Evolutionary conservation across 2,888 invertebrate genomes (phyloP).

Genomic region (Melolontha melolontha): DNA sequence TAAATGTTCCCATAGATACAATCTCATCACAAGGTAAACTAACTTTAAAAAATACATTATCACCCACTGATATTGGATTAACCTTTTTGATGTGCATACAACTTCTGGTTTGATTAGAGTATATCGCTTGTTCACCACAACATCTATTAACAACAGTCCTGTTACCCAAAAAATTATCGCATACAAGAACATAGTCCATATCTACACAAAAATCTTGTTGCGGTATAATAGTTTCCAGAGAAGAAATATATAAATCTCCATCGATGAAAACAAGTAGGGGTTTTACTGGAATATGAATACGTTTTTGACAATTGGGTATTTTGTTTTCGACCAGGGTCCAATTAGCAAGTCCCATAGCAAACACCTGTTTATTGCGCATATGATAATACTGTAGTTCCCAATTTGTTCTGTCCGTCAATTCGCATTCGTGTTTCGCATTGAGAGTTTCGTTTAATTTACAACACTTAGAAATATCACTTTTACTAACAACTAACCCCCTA

Average conservation of each 20-base stretch:
- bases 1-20: conserved; percentile 7
- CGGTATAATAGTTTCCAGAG: background rate
- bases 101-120: conserved; percentile 19
- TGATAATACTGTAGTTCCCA: conserved; percentile 10
- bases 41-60: conserved; percentile 14
- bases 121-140: conserved; percentile 30
- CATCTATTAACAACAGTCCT: conserved; percentile 37
- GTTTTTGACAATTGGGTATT: conserved; percentile 22
- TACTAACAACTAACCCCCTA: background rate
- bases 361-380: background rate
- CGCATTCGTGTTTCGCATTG: conserved; percentile 18
- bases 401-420: conserved; percentile 6
- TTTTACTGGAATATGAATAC: background rate
- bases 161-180: conserved; percentile 21
- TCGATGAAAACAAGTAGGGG: conserved; percentile 2
- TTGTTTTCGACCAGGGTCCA: conserved; percentile 26
- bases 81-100: conserved; percentile 1
- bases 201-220: conserved; percentile 20
- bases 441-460: conserved; percentile 24
- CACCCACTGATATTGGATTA: conserved; percentile 1
- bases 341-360: background rate
- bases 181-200: conserved; percentile 27
- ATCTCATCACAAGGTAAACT: conserved; percentile 30
- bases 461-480: conserved; percentile 25
- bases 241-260: background rate